Evolutionary conservation across 2,888 invertebrate genomes (phyloP).

Genomic region (Tiphia femorata): DNA sequence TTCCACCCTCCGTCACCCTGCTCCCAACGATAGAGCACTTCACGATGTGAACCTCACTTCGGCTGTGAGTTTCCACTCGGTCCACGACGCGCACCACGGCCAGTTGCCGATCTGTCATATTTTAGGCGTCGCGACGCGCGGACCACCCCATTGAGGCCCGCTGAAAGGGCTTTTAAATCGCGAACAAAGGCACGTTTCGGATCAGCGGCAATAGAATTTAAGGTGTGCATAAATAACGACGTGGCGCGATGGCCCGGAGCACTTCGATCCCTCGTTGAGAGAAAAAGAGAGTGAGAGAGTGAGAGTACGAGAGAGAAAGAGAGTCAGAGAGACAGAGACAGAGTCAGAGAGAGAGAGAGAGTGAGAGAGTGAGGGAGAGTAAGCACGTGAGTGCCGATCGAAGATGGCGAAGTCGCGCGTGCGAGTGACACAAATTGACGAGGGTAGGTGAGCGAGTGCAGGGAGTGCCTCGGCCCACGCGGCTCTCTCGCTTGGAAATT

Average conservation of each 20-base stretch:
- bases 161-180: conserved; percentile 28
- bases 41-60: neutral
- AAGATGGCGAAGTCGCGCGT: too few relatives aligned
- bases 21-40: conserved; percentile 7
- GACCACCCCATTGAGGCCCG: conserved; percentile 37
- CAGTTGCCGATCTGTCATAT: conserved; percentile 53
- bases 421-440: too few relatives aligned
- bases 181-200: conserved; percentile 12
- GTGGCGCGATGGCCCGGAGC: conserved; percentile 23
- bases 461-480: too few relatives aligned
- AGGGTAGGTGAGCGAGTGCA: too few relatives aligned
- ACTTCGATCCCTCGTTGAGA: neutral
- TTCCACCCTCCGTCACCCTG: conserved; percentile 19
- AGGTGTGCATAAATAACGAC: conserved; percentile 44
- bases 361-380: too few relatives aligned
- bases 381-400: too few relatives aligned
- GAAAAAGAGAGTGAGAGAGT: too few relatives aligned
- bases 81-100: conserved; percentile 9
- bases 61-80: neutral
- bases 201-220: conserved; percentile 33
- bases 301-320: too few relatives aligned
- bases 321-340: too few relatives aligned
- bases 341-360: too few relatives aligned
- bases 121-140: conserved; percentile 31
- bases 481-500: too few relatives aligned